A percentile compares a stretch with the other conserved stretches of the same genome.
phyloP scores from a whole-genome alignment of 2,888 invertebrate species.

The Drosophila longiperda region DNA sequence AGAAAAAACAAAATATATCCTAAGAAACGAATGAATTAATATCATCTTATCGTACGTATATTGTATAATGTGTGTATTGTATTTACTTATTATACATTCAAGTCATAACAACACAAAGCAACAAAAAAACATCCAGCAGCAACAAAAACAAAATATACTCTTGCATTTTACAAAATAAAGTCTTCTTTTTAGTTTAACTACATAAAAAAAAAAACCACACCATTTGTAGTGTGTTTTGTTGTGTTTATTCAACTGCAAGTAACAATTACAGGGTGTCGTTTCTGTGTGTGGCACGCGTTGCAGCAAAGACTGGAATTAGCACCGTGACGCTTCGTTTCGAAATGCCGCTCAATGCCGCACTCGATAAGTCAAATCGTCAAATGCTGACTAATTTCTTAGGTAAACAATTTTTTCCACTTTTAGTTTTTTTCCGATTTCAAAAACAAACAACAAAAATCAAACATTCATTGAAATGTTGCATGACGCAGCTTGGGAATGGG shows the following conservation, averaged over 20 bases:
- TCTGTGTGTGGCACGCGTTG: slow-evolving; percentile 51
- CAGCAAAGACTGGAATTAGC: slow-evolving; percentile 49
- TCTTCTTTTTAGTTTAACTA: slow-evolving; percentile 83
- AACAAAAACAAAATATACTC: slow-evolving; percentile 73
- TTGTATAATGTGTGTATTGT: slow-evolving; percentile 72
- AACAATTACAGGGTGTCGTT: slow-evolving; percentile 61
- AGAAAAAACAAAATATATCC: slow-evolving; percentile 48
- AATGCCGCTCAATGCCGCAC: slow-evolving; percentile 34
- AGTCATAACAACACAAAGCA: slow-evolving; percentile 62
- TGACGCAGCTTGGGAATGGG: slow-evolving; percentile 47
- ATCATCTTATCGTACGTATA: slow-evolving; percentile 63
- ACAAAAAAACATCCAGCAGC: slow-evolving; percentile 45
- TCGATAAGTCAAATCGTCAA: slow-evolving; percentile 29
- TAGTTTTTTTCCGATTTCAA: background rate
- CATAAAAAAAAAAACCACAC: slow-evolving; percentile 42
- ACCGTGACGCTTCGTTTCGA: slow-evolving; percentile 61
- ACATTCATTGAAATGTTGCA: slow-evolving; percentile 17
- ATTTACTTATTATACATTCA: slow-evolving; percentile 70
- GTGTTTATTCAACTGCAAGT: slow-evolving; percentile 55
- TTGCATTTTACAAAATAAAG: slow-evolving; percentile 82
- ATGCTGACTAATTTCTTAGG: slow-evolving; percentile 64
- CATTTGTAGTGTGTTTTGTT: slow-evolving; percentile 52
- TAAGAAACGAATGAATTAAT: slow-evolving; percentile 57
- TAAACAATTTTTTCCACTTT: slow-evolving; percentile 21
- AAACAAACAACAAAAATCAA: background rate